Evolutionary conservation across 2,888 invertebrate genomes (phyloP).

Genomic region (Drosophila parthenogenetica): DNA sequence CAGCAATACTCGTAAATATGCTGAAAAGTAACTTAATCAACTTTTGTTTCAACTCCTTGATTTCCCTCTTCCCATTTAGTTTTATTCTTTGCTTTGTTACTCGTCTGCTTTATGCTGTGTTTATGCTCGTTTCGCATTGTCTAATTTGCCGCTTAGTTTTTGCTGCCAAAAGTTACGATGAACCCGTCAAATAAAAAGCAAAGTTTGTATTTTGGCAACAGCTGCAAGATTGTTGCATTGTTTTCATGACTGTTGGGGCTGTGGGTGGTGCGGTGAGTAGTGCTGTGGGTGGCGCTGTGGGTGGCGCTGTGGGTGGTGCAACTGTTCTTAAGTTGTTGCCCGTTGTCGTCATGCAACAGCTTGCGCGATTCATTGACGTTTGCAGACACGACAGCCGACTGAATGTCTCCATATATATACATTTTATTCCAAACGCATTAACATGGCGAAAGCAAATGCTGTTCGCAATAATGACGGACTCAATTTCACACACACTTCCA

Average conservation of each 20-base stretch:
- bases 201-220: constrained; percentile 61
- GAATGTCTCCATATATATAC: neutral
- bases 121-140: constrained; percentile 8
- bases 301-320: constrained; percentile 6
- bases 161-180: constrained; percentile 35
- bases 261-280: neutral
- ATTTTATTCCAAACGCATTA: constrained; percentile 4
- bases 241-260: constrained; percentile 20
- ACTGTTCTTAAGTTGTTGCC: neutral
- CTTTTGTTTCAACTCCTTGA: neutral
- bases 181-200: constrained; percentile 52
- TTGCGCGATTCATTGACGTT: constrained; percentile 46
- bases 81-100: neutral
- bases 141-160: constrained; percentile 13
- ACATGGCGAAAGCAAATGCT: constrained; percentile 12
- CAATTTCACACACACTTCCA: neutral
- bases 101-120: neutral
- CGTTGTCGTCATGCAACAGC: constrained; percentile 45
- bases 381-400: constrained; percentile 13
- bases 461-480: neutral
- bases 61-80: neutral
- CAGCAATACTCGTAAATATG: neutral
- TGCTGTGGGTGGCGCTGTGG: neutral
- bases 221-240: constrained; percentile 57
- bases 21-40: neutral